Evolutionary conservation across 2,888 invertebrate species (phyloP).

Genomic region (Tiphia femorata): DNA sequence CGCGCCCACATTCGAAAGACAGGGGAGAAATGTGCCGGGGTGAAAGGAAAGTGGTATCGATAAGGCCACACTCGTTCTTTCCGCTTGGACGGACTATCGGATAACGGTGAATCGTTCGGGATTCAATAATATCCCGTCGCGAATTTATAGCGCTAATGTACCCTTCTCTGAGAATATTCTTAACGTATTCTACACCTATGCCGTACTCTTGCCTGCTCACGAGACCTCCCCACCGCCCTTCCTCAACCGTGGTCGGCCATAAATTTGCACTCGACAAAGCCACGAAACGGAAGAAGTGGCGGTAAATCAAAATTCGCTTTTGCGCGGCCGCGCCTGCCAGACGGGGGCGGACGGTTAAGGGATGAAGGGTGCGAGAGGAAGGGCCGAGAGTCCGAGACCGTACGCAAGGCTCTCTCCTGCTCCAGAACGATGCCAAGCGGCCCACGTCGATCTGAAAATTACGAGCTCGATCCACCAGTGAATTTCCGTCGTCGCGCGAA

Average conservation of each 20-base stretch:
- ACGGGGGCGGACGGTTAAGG: no score
- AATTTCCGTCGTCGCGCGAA: neutral
- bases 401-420: no score
- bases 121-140: slow-evolving; percentile 11
- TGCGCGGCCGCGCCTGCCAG: neutral
- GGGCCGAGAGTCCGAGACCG: no score
- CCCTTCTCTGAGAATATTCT: slow-evolving; percentile 21
- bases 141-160: slow-evolving; percentile 33
- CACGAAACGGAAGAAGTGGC: slow-evolving; percentile 28
- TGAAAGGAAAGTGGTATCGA: no score
- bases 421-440: slow-evolving; percentile 15
- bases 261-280: slow-evolving; percentile 31
- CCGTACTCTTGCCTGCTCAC: neutral
- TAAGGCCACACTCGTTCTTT: no score
- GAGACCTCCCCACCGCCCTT: no score
- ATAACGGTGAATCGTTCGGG: slow-evolving; percentile 2
- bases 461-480: slow-evolving; percentile 12
- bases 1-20: no score
- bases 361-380: no score
- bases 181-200: slow-evolving; percentile 6
- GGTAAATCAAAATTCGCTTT: slow-evolving; percentile 33
- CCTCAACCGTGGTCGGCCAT: slow-evolving; percentile 13
- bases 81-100: no score
- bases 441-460: slow-evolving; percentile 20
- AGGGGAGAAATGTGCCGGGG: no score